Percentiles rank a stretch among this genome's conserved stretches.
These are phyloP conservation scores for Drosophila seclusa DNA, from an alignment of 2,888 invertebrate species.

Conservation along the genomic window DNA sequence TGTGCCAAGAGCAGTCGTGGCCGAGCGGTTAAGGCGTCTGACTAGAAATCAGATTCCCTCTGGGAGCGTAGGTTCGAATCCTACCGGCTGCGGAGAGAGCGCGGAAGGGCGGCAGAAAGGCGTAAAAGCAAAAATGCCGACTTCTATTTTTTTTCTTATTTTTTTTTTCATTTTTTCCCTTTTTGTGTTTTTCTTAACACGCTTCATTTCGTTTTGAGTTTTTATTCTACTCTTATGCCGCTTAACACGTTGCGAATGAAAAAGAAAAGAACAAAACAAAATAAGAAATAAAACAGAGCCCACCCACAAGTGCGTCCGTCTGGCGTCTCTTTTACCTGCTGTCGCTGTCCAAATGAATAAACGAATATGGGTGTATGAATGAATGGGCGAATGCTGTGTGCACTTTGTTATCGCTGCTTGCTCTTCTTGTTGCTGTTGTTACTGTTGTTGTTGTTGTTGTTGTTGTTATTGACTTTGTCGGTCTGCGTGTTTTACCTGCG, in stretches of 20 bases:
- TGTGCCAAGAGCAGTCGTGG: constrained; percentile 78
- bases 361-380: constrained; percentile 57
- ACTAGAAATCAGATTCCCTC: constrained; percentile 84
- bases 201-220: constrained; percentile 52
- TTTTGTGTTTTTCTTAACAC: constrained; percentile 24
- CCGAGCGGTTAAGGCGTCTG: constrained; percentile 84
- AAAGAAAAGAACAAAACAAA: not conserved
- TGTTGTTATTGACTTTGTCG: constrained; percentile 54
- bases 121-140: not conserved
- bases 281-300: constrained; percentile 52
- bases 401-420: constrained; percentile 49
- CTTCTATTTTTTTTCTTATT: constrained; percentile 25
- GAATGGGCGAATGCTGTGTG: constrained; percentile 72
- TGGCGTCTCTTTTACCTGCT: constrained; percentile 53
- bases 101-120: not conserved
- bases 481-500: constrained; percentile 67
- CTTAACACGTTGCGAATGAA: constrained; percentile 38
- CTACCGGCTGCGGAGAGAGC: constrained; percentile 63
- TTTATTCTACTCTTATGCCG: constrained; percentile 35
- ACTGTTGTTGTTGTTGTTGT: constrained; percentile 38
- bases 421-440: constrained; percentile 24
- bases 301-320: constrained; percentile 73
- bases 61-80: constrained; percentile 84
- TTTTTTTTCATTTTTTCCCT: constrained; percentile 5
- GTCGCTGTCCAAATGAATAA: constrained; percentile 50